Evolutionary conservation across 2,113 vertebrate genomes (phyloP), one percentile per base, ranked within the genome.

Genomic region (Spea multiplicata): DNA sequence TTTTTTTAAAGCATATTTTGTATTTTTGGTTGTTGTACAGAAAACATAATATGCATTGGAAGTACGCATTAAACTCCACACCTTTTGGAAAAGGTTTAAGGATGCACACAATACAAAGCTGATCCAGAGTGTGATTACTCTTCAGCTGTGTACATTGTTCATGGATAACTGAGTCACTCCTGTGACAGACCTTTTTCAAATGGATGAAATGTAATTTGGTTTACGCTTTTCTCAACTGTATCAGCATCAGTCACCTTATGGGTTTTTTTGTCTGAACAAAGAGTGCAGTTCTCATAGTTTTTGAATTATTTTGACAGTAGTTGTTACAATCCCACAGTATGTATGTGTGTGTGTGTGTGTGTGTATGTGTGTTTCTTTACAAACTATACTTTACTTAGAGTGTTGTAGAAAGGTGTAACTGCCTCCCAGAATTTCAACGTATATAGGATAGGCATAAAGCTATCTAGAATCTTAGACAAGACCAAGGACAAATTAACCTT

Each of bases 241-340:
- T 79, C 77, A 79, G 77, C 70, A 79, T 79, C 77, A 66, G 77
- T 79, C 77, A 79, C 77, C 77, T 79, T 73, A 46, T 70, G 7
- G 30, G 70, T 53, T 50, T 66, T n/a, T 66, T 61, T 57, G 69
- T 66, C 65, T 44, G 64, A 55, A 78, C 57, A 66, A 73, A 59
- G 77, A 79, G 10, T 48, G 45, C n/a, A 30, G 49, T 47, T 66
- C 69, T 73, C 44, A 47, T 66, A 66, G 71, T 72, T 66, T 45
- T 14, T 73, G 77, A 73, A 61, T 73, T 73, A 79, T 73, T 50
- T 65, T 73, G 77, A 79, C 62, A 57, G 70, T 10, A 66, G 49
- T 10, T 50, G 49, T 44, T 57, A 13, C 12, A 66, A 46, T 17
- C 44, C 44, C 48, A 46, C 4, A 50, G 30, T 44, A 61, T 17